These are phyloP conservation scores for Macroteleia sp. DNA, from an alignment of 2,888 invertebrate genomes.

Conservation along the genomic window DNA sequence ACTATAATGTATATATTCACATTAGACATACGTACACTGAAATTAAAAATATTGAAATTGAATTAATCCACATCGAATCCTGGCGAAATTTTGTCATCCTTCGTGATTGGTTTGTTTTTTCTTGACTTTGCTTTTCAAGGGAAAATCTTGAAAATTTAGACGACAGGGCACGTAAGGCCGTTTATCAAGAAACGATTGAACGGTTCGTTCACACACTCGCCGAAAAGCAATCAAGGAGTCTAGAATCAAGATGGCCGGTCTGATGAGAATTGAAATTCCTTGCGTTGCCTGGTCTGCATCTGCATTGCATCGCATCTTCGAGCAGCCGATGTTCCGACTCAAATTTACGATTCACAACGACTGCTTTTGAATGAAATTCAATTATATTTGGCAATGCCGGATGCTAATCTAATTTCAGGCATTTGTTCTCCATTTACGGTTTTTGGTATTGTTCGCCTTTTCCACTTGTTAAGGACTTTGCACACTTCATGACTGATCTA, in stretches of 20 bases:
- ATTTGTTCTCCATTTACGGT: slow-evolving; percentile 38
- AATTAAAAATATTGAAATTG: too few relatives aligned
- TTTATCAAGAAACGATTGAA: slow-evolving; percentile 59
- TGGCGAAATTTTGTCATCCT: too few relatives aligned
- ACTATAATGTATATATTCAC: too few relatives aligned
- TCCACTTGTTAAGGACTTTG: slow-evolving; percentile 16
- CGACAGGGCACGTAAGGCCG: slow-evolving; percentile 50
- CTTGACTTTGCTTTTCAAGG: slow-evolving; percentile 6
- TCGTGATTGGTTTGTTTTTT: too few relatives aligned
- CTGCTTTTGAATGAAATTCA: slow-evolving; percentile 58
- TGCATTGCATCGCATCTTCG: slow-evolving; percentile 57
- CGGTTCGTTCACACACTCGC: slow-evolving; percentile 57
- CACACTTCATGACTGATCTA: slow-evolving; percentile 19
- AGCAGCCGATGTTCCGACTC: slow-evolving; percentile 32
- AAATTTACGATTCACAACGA: slow-evolving; percentile 55
- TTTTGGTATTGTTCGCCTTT: slow-evolving; percentile 25
- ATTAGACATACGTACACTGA: too few relatives aligned
- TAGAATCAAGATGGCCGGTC: slow-evolving; percentile 63
- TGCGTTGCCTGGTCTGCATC: slow-evolving; percentile 57
- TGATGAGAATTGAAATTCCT: slow-evolving; percentile 72
- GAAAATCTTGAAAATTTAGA: slow-evolving; percentile 22
- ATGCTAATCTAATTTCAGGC: slow-evolving; percentile 44
- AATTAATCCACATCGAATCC: too few relatives aligned
- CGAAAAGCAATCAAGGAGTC: slow-evolving; percentile 64
- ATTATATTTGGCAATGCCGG: slow-evolving; percentile 49